Conservation (phyloP, 2,797 vertebrate species). For the Channa striata region DNA sequence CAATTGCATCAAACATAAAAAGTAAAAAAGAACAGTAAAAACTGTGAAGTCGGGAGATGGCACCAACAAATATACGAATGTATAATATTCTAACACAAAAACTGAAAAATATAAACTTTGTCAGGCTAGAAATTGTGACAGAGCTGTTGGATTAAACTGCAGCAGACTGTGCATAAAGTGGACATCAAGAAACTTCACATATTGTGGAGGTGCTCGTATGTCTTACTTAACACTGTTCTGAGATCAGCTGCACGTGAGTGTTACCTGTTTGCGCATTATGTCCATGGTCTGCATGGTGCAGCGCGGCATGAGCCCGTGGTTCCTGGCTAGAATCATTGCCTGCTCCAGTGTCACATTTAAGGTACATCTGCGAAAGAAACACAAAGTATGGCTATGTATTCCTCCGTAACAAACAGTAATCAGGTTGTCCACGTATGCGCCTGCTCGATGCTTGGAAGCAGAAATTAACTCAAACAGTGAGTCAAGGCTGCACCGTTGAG, state of each 20-base stretch:
- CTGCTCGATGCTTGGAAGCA: background rate
- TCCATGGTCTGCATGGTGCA: conserved; percentile 99
- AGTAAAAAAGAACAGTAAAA: background rate
- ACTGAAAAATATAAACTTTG: background rate
- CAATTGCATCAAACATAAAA: background rate
- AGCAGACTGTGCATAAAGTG: background rate
- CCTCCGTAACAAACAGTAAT: conserved; percentile 3
- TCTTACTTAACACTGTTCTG: background rate
- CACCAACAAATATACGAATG: too few relatives aligned
- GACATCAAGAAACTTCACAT: background rate
- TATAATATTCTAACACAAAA: background rate
- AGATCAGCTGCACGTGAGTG: background rate
- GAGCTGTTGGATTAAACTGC: background rate
- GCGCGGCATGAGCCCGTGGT: conserved; percentile 94
- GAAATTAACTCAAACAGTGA: conserved; percentile 14
- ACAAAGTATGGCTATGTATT: background rate
- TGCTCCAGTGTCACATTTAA: conserved; percentile 95
- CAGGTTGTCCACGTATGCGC: background rate
- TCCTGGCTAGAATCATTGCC: conserved; percentile 91
- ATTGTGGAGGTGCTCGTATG: background rate
- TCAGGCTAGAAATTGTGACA: background rate
- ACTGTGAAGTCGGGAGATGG: too few relatives aligned
- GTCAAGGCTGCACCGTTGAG: background rate
- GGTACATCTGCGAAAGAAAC: conserved; percentile 87
- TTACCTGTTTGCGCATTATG: conserved; percentile 98